Evolutionary conservation across 2,113 vertebrate species (phyloP), one percentile per base, ranked within the genome.

Genomic region (Ursus arctos): DNA sequence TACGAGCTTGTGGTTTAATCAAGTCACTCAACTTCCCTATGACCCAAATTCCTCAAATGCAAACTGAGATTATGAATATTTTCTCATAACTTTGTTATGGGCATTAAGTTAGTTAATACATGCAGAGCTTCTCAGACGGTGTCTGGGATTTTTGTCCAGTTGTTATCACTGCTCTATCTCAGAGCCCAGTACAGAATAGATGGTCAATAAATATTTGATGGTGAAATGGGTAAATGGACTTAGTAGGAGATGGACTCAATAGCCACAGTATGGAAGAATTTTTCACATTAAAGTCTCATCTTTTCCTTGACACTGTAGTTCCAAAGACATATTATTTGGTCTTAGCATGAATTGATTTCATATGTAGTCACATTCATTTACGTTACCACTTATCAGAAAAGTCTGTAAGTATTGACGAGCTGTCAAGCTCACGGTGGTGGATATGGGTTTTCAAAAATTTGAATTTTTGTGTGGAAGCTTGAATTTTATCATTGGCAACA

Each of bases 61-160:
- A 87, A 95, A 92, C 67, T 72, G n/a, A 82, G 14, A 22, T 84
- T 67, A 47, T 94, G 57, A 36, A 72, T 63, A 76, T 84, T 94
- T 95, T 81, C 33, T 93, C 0, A 2, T 86, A 84, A n/a, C 33
- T 93, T 82, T 82, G 51, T 81, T 91, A 4, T 57, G 12, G 77
- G 8, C 67, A 33, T 79, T 49, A 90, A 67, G 59, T 47, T 83
- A 71, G 65, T 81, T 15, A 71, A 88, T 63, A 36, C 24, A 19
- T 87, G 19, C 28, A 90, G 57, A 90, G 63, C 3, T 87, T 31
- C 15, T 92, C 81, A 71, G 19, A 47, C 10, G 53, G 16, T 59
- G 11, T 93, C 59, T 69, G 31, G 26, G 13, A 57, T 90, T 76
- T 98, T 90, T 94, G 18, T 63, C 61, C 61, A 16, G 51, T 51